phyloP scores from a whole-genome alignment of 2,113 vertebrate genomes.

The Notarius quadriscutis region DNA sequence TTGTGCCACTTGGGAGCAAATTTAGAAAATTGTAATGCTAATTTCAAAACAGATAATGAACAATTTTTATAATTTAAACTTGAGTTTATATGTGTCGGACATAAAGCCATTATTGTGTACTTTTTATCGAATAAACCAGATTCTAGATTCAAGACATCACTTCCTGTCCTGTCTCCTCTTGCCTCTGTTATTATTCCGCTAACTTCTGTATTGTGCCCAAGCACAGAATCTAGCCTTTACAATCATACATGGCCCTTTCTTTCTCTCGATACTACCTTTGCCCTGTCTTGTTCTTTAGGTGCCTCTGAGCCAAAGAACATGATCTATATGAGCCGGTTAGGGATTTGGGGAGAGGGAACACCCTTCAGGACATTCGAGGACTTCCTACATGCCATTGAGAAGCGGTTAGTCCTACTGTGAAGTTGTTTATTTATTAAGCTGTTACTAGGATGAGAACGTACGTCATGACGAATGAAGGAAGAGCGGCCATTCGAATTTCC shows the following conservation, averaged over 20 bases:
- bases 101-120: not conserved
- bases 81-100: not conserved
- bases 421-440: not conserved
- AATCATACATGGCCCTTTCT: not conserved
- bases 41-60: not conserved
- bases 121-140: not conserved
- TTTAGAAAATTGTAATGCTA: not conserved
- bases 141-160: not conserved
- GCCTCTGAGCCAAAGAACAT: conserved; percentile 99
- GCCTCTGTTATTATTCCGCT: not conserved
- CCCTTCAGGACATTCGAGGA: conserved; percentile 93
- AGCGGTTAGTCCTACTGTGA: conserved; percentile 77
- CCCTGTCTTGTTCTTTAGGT: conserved; percentile 70
- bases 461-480: not conserved
- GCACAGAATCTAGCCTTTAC: not conserved
- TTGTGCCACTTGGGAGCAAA: not conserved
- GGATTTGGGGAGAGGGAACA: conserved; percentile 96
- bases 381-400: conserved; percentile 94
- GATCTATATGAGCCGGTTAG: conserved; percentile 99
- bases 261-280: not conserved
- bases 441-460: not conserved
- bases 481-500: not conserved
- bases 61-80: too few species aligned
- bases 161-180: not conserved
- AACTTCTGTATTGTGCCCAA: not conserved